A percentile compares a stretch with the other conserved stretches of the same genome.
Conservation (phyloP, 2,888 invertebrate species). For the Ferrisia virgata region DNA sequence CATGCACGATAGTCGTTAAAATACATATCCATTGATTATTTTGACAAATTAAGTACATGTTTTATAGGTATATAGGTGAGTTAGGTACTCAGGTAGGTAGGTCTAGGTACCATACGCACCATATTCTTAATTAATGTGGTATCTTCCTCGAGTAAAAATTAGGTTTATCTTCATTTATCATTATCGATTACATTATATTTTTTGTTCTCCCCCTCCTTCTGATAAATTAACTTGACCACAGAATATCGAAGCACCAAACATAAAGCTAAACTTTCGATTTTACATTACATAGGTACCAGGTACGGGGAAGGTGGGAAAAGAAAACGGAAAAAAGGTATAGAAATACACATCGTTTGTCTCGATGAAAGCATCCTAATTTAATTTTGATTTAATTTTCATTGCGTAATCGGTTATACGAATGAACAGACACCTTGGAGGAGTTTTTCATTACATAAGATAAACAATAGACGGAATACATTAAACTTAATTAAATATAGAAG, state of each 20-base stretch:
- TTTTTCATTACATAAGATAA: conserved; percentile 28
- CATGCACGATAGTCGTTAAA: neutral
- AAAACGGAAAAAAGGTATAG: neutral
- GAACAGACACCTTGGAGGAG: conserved; percentile 34
- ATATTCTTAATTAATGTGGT: neutral
- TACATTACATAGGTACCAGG: neutral
- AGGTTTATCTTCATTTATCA: neutral
- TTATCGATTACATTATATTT: neutral
- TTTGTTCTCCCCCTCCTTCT: too few species aligned
- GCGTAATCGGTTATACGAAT: conserved; percentile 23
- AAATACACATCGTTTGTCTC: conserved; percentile 14
- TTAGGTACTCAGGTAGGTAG: too few species aligned
- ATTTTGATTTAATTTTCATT: conserved; percentile 28
- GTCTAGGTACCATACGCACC: neutral
- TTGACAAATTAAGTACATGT: too few species aligned
- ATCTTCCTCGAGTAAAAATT: neutral
- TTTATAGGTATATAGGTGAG: too few species aligned
- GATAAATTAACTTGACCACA: neutral
- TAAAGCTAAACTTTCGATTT: neutral
- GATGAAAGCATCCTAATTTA: conserved; percentile 20
- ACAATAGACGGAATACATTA: conserved; percentile 34
- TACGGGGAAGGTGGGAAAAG: neutral
- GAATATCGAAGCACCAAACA: neutral
- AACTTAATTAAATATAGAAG: conserved; percentile 25
- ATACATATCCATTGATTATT: neutral